A percentile compares a stretch with the other conserved stretches of the same genome.
Conservation (phyloP, 2,888 invertebrate species). For the Oscheius sp. region DNA sequence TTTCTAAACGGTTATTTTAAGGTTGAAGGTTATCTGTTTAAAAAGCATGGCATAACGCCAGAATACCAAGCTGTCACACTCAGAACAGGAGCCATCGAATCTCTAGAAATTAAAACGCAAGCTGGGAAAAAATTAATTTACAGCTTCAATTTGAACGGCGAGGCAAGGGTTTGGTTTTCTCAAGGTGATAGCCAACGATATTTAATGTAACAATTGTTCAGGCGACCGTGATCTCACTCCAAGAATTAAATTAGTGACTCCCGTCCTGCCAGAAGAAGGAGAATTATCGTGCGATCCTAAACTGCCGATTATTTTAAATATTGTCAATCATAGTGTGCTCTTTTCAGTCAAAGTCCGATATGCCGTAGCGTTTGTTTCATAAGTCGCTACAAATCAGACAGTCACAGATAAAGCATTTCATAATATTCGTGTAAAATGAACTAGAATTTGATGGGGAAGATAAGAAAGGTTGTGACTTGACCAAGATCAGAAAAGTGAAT, state of each 20-base stretch:
- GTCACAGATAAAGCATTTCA: neutral
- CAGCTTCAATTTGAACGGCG: slow-evolving; percentile 38
- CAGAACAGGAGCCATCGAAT: slow-evolving; percentile 5
- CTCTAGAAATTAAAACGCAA: slow-evolving; percentile 5
- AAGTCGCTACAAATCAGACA: neutral
- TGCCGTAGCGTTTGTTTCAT: slow-evolving; percentile 3
- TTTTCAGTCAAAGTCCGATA: slow-evolving; percentile 21
- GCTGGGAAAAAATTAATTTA: slow-evolving; percentile 16
- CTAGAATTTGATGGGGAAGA: neutral
- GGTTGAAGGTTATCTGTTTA: too few relatives aligned
- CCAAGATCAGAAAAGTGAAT: slow-evolving; percentile 6
- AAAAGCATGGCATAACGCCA: neutral
- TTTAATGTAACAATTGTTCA: neutral
- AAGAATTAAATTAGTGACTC: slow-evolving; percentile 37
- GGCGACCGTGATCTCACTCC: slow-evolving; percentile 41
- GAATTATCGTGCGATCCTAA: neutral
- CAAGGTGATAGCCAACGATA: slow-evolving; percentile 25
- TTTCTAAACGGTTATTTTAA: neutral
- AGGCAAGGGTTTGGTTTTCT: slow-evolving; percentile 40
- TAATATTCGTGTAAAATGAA: slow-evolving; percentile 3
- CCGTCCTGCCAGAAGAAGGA: slow-evolving; percentile 38
- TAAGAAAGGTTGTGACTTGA: neutral
- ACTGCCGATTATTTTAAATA: neutral
- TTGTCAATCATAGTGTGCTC: slow-evolving; percentile 20
- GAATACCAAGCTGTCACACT: neutral